Base-by-base conservation (phyloP, 2,797 vertebrate genomes). In the Taenioides sp. region DNA sequence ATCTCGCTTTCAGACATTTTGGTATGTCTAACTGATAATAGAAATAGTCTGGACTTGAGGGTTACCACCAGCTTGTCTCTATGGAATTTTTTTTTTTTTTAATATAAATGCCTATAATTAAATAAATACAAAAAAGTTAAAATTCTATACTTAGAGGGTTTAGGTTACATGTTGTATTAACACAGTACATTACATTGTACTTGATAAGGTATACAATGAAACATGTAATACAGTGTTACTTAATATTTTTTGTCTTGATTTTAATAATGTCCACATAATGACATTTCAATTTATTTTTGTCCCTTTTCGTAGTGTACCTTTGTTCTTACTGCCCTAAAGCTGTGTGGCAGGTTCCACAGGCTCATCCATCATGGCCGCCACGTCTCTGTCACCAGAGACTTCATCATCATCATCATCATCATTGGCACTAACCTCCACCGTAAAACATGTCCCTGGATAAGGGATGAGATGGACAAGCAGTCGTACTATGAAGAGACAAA, bases 281-380 rank as follows among this genome's bases (percentile, higher is more conserved):
- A 54, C 4, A 23, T 55, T 55, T 23, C 54, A 9, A 55, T n/a
- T n/a, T n/a, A n/a, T n/a, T n/a, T n/a, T n/a, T n/a, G 9, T 22
- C 9, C 22, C 2, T n/a, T 62, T 37, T 37, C n/a, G 60, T 31
- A 62, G 61, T 31, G 2, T 40, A 55, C 27, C 37, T 57, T 52
- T 63, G 61, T 49, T 27, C 50, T 69, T 54, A 40, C 57, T 58
- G 3, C 61, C 57, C 58, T 59, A 52, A 65, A 69, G 57, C 5
- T 40, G 11, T 54, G 61, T 58, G 69, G 12, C 69, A 63, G 40
- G 14, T 31, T 74, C 54, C 14, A 12, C 47, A 54, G 57, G 25
- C 65, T 65, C 66, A 72, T 77, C 61, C 69, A 69, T 77, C 69
- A 63, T 52, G 40, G 17, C 25, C 60, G 71, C 55, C 47, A 77